A percentile compares a stretch with the other conserved stretches of the same genome.
Evolutionary conservation across 2,797 vertebrate genomes (phyloP).

Genomic region (Crenichthys baileyi): DNA sequence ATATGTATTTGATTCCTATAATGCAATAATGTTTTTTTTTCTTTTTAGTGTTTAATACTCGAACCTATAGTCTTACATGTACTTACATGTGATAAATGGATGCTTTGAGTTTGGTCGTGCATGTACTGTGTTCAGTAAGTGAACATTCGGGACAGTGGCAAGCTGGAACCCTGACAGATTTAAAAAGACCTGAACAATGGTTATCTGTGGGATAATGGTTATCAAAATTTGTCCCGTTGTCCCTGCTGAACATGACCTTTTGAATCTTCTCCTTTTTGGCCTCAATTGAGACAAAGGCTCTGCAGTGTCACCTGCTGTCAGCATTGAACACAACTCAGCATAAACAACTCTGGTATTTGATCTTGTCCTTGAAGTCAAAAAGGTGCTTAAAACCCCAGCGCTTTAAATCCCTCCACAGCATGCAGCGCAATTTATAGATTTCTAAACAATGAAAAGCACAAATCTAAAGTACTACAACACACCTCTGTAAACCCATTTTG

Average conservation of each 20-base stretch:
- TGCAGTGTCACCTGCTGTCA: conserved; percentile 58
- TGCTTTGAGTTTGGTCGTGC: not conserved
- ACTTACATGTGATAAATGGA: conserved; percentile 15
- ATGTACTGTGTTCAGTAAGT: not conserved
- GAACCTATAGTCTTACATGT: too few species aligned
- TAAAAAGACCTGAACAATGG: conserved; percentile 43
- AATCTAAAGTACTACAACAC: not conserved
- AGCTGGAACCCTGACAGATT: conserved; percentile 32
- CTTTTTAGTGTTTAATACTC: not conserved
- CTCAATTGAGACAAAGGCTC: conserved; percentile 63
- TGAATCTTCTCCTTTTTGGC: conserved; percentile 59
- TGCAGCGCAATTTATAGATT: conserved; percentile 3
- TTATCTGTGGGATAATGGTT: conserved; percentile 53
- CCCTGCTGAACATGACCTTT: conserved; percentile 55
- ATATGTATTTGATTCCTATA: not conserved
- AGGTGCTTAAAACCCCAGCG: conserved; percentile 27
- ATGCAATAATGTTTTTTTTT: not conserved
- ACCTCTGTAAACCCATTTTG: conserved; percentile 1
- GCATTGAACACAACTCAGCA: conserved; percentile 50
- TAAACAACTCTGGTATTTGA: conserved; percentile 17
- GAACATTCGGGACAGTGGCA: conserved; percentile 11
- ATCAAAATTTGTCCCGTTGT: conserved; percentile 41
- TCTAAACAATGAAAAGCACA: not conserved
- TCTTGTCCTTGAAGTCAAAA: conserved; percentile 45
- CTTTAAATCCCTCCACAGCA: conserved; percentile 8